Conservation (phyloP, 2,113 vertebrate genomes). For the Ailurus styani region DNA sequence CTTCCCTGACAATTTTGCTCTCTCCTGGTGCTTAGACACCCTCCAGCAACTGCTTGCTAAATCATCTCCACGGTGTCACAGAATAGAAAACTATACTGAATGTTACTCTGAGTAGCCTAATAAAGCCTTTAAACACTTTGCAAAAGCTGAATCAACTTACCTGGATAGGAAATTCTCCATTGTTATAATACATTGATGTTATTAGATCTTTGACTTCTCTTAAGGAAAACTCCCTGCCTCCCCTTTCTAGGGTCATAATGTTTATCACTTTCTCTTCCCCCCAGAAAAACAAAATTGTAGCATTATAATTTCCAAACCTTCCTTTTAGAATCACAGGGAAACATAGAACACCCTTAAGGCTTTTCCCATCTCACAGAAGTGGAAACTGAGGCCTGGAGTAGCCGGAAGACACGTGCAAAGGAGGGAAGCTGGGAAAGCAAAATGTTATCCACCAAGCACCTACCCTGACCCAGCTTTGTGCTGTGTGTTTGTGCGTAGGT, state of each 20-base stretch:
- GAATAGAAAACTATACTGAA: neutral
- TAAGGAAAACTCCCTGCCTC: neutral
- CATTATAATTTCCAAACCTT: neutral
- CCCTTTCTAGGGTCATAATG: neutral
- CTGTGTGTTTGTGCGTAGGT: neutral
- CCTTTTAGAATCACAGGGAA: neutral
- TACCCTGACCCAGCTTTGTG: neutral
- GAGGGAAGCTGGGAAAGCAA: neutral
- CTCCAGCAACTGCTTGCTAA: neutral
- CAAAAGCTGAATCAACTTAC: neutral
- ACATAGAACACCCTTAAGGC: rapidly evolving
- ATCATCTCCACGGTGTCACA: neutral
- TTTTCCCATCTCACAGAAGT: neutral
- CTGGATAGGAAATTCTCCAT: neutral
- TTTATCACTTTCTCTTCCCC: neutral
- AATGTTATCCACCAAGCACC: neutral
- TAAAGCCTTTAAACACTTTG: neutral
- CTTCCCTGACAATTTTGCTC: neutral
- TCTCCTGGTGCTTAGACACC: neutral
- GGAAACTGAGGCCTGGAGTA: neutral
- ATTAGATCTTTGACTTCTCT: neutral
- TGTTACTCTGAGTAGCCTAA: neutral
- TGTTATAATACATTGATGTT: neutral
- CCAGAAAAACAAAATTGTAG: neutral
- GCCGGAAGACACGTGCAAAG: neutral